Conservation (phyloP, 1,140 invertebrate genomes). For the Stegodyphus mimosarum region DNA sequence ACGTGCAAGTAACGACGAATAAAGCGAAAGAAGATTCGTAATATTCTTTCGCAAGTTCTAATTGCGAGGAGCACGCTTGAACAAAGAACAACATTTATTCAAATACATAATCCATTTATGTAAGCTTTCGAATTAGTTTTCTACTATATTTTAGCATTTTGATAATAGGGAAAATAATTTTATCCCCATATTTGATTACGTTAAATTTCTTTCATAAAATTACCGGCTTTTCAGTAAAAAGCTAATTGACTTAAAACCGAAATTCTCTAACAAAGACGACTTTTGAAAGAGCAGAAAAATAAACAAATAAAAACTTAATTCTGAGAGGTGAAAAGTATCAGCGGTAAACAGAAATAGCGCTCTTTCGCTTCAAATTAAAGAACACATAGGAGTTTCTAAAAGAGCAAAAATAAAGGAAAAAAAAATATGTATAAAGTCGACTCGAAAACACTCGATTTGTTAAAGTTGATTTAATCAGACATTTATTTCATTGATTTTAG, state of each 20-base stretch:
- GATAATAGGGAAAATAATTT: conserved; percentile 38
- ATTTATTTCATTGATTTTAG: conserved; percentile 41
- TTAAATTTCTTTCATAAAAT: conserved; percentile 32
- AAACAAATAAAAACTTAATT: conserved; percentile 6
- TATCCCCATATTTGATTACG: conserved; percentile 37
- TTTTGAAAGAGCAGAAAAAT: background rate
- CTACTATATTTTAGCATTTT: conserved; percentile 5
- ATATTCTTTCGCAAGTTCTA: no score
- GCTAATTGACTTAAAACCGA: conserved; percentile 31
- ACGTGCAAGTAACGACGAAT: no score
- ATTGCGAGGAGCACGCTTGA: no score
- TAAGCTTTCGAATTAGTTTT: conserved; percentile 43
- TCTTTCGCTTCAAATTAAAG: conserved; percentile 53
- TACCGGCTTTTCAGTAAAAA: conserved; percentile 21
- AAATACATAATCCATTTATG: conserved; percentile 27
- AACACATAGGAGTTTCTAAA: background rate
- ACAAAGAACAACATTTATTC: no score
- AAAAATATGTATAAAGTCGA: conserved; percentile 9
- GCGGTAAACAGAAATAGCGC: conserved; percentile 28
- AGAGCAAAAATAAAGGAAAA: conserved; percentile 5
- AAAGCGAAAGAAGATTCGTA: no score
- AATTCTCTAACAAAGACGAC: background rate
- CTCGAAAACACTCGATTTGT: conserved; percentile 55
- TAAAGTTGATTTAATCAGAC: conserved; percentile 58
- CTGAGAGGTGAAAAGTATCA: conserved; percentile 37